A percentile compares a stretch with the other conserved stretches of the same genome.
These are phyloP conservation scores for Streptopelia turtur DNA, from an alignment of 2,797 vertebrate genomes.

Conservation along the genomic window DNA sequence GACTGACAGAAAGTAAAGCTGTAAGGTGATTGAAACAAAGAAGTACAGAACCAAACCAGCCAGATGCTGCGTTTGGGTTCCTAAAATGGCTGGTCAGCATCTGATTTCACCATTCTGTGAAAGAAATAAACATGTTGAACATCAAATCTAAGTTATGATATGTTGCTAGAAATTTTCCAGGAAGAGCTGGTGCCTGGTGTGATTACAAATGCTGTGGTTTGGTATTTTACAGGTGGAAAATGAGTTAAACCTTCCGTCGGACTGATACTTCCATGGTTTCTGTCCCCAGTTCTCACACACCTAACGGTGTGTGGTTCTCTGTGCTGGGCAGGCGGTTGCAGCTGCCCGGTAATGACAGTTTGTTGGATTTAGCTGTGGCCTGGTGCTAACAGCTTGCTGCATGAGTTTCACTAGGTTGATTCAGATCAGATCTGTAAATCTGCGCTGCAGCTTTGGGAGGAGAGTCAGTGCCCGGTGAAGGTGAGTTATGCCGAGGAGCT, in stretches of 20 bases:
- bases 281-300: not conserved
- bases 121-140: rapidly evolving
- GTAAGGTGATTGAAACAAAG: not conserved
- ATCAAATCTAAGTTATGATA: not conserved
- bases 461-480: not conserved
- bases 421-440: not conserved
- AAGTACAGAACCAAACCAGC: not conserved
- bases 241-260: not conserved
- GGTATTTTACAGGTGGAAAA: not conserved
- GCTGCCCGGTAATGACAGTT: not conserved
- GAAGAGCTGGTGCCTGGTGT: not conserved
- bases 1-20: not conserved
- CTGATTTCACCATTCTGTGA: not conserved
- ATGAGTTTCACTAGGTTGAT: not conserved
- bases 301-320: not conserved
- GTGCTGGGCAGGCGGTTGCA: not conserved
- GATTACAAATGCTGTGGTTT: not conserved
- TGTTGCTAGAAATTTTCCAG: not conserved
- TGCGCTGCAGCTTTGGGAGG: not conserved
- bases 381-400: not conserved
- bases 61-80: not conserved
- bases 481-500: not conserved
- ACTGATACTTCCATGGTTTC: not conserved
- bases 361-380: not conserved
- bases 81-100: not conserved